A percentile compares a stretch with the other conserved stretches of the same genome.
These are phyloP conservation scores for Nipponacmea schrenckii DNA, from an alignment of 2,888 invertebrate genomes.

Conservation along the genomic window DNA sequence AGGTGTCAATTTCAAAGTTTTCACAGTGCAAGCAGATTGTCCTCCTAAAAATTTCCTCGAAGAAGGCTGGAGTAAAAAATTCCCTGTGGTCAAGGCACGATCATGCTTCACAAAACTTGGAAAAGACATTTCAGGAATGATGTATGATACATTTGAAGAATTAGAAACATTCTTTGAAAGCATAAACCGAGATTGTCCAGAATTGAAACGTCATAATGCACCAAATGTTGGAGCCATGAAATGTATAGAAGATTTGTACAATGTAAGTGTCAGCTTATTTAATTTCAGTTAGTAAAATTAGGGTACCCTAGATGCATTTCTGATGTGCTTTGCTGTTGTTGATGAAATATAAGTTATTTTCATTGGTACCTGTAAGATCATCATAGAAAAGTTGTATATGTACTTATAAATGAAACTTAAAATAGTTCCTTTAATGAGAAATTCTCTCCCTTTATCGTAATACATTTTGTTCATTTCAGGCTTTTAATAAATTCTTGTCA, in stretches of 20 bases:
- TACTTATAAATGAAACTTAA: no score
- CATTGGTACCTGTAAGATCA: not conserved
- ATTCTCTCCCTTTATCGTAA: no score
- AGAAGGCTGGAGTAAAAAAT: conserved; percentile 52
- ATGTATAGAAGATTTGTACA: conserved; percentile 96
- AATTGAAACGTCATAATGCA: conserved; percentile 52
- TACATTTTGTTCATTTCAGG: conserved; percentile 68
- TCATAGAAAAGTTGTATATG: no score
- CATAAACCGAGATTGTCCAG: conserved; percentile 57
- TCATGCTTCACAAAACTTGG: conserved; percentile 48
- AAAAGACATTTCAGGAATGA: conserved; percentile 53
- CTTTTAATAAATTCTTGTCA: conserved; percentile 94
- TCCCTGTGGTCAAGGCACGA: conserved; percentile 54
- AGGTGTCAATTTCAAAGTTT: conserved; percentile 56
- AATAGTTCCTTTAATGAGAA: no score
- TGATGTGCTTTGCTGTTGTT: no score
- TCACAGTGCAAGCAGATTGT: conserved; percentile 53
- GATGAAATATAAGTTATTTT: no score
- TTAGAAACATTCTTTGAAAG: conserved; percentile 64
- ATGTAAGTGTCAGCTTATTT: conserved; percentile 71
- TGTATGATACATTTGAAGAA: conserved; percentile 64
- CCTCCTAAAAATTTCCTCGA: conserved; percentile 56
- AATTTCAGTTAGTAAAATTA: not conserved
- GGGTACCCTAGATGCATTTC: not conserved
- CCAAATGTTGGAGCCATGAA: conserved; percentile 63